These are phyloP conservation scores for Mythimna albipuncta DNA, from an alignment of 2,888 invertebrate genomes.

Conservation along the genomic window DNA sequence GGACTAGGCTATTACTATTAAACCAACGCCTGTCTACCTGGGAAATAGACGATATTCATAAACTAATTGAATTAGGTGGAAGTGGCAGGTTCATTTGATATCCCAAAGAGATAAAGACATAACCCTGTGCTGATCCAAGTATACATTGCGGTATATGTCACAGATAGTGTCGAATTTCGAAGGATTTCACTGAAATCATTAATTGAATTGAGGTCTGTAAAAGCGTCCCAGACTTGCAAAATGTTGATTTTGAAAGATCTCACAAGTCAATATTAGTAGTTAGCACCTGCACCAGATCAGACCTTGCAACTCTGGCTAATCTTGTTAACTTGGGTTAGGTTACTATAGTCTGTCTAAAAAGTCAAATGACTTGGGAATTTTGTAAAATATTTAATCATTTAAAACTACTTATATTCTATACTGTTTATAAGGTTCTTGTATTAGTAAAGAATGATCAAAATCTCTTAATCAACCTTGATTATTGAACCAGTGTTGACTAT, in stretches of 20 bases:
- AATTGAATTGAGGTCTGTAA: slow-evolving; percentile 4
- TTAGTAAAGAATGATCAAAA: too few species aligned
- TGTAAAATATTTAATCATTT: too few species aligned
- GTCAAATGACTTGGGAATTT: too few species aligned
- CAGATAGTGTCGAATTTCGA: not conserved
- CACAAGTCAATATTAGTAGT: slow-evolving; percentile 7
- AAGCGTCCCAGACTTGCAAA: not conserved
- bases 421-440: too few species aligned
- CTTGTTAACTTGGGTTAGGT: not conserved
- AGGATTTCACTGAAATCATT: slow-evolving; percentile 18
- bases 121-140: not conserved
- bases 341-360: too few species aligned
- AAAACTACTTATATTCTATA: too few species aligned
- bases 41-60: not conserved
- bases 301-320: not conserved
- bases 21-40: not conserved
- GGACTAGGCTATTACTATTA: too few species aligned
- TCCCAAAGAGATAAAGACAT: not conserved
- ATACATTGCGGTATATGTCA: not conserved
- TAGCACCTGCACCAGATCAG: not conserved
- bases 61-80: too few species aligned
- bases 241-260: not conserved
- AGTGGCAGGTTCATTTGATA: not conserved
- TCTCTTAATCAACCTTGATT: too few species aligned
- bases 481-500: too few species aligned